A percentile compares a stretch with the other conserved stretches of the same genome.
Conservation (phyloP, 2,113 vertebrate genomes). For the Sinocyclocheilus anshuiensis region DNA sequence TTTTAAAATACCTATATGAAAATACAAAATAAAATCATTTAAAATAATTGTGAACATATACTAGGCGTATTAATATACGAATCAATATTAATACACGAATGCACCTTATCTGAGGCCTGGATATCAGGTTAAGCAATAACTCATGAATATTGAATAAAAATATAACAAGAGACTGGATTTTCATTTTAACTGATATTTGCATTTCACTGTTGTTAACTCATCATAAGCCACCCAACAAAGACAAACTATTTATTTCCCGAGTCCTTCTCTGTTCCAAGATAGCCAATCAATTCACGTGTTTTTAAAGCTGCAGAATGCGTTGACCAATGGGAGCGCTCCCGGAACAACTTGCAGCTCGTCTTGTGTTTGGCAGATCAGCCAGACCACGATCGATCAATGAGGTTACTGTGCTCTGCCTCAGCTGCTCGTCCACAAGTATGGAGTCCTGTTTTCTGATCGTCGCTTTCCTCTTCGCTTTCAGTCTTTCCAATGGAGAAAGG, state of each 20-base stretch:
- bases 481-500: conserved; percentile 30
- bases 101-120: not conserved
- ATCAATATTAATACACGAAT: no score
- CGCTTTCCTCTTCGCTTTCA: conserved; percentile 2
- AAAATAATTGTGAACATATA: not conserved
- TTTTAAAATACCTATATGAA: not conserved
- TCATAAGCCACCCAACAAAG: no score
- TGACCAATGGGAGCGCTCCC: not conserved
- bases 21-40: not conserved
- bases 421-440: conserved; percentile 17
- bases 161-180: no score
- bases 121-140: not conserved
- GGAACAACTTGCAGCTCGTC: not conserved
- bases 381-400: not conserved
- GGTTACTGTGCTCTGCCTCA: not conserved
- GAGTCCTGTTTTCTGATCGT: conserved; percentile 1
- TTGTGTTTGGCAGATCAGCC: not conserved
- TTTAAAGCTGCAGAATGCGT: not conserved
- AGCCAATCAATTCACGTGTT: not conserved
- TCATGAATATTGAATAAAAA: no score
- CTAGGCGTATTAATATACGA: not conserved
- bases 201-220: no score
- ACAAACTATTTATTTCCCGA: not conserved
- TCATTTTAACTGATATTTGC: no score
- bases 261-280: not conserved